Evolutionary conservation across 2,888 invertebrate species (phyloP).

Genomic region (Cryptocephalus moraei): DNA sequence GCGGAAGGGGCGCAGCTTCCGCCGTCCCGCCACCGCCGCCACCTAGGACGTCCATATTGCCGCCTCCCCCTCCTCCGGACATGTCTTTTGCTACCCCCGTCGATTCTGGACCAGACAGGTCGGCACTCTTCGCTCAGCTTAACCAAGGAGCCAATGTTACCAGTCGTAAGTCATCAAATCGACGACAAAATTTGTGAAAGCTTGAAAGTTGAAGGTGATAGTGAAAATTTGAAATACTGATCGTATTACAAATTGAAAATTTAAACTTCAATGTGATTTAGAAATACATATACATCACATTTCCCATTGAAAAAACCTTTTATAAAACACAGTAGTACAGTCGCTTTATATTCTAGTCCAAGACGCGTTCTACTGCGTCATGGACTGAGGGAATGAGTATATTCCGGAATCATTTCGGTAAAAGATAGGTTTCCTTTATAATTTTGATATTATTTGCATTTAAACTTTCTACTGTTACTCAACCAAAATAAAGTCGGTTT

Average conservation of each 20-base stretch:
- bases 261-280: background rate
- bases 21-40: conserved; percentile 55
- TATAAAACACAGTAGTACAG: no score
- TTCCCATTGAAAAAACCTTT: no score
- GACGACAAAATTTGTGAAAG: background rate
- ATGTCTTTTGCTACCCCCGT: conserved; percentile 41
- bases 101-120: conserved; percentile 54
- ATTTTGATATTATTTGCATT: no score
- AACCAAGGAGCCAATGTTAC: conserved; percentile 89
- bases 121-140: conserved; percentile 87
- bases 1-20: conserved; percentile 35
- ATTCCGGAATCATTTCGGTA: no score
- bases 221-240: background rate
- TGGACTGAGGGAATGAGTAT: no score
- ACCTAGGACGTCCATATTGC: conserved; percentile 41
- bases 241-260: background rate
- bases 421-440: no score
- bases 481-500: no score
- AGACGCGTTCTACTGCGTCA: no score
- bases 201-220: background rate
- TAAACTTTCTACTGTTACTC: no score
- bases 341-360: no score
- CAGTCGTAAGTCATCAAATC: conserved; percentile 47
- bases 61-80: conserved; percentile 42
- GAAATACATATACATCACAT: no score